phyloP scores from a whole-genome alignment of 2,113 vertebrate species.

The Silurus glanis region DNA sequence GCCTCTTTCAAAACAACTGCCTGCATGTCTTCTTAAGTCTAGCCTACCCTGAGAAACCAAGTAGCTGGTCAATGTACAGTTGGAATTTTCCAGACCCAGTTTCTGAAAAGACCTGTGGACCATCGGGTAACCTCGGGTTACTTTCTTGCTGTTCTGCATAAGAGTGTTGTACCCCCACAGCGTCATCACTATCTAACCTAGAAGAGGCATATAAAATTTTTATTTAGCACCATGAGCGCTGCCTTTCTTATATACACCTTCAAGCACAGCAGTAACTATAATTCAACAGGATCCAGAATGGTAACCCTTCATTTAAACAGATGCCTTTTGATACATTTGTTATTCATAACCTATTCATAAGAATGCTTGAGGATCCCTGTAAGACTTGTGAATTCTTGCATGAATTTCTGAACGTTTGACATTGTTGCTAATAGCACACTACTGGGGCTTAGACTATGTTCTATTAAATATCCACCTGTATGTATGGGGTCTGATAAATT shows the following conservation, averaged over 20 bases:
- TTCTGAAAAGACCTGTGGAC: background rate
- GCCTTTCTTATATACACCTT: background rate
- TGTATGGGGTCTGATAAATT: background rate
- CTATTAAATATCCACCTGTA: background rate
- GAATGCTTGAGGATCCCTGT: background rate
- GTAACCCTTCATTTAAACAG: background rate
- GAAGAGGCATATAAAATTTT: conserved; percentile 10
- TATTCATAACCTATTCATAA: background rate
- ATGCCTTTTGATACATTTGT: background rate
- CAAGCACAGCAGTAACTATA: background rate
- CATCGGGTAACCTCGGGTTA: background rate
- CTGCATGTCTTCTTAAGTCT: background rate
- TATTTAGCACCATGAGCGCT: background rate
- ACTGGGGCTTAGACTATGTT: background rate
- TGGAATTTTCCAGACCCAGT: background rate
- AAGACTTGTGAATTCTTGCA: background rate
- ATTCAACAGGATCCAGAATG: background rate
- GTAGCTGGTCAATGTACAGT: background rate
- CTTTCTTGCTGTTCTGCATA: background rate
- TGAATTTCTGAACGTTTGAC: background rate
- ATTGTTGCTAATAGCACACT: background rate
- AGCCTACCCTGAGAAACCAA: background rate
- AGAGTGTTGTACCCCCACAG: background rate
- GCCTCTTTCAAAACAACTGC: no score
- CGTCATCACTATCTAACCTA: background rate